Percentiles rank a stretch among this genome's conserved stretches.
Evolutionary conservation across 2,888 invertebrate species (phyloP).

Genomic region (Parnassius smintheus): DNA sequence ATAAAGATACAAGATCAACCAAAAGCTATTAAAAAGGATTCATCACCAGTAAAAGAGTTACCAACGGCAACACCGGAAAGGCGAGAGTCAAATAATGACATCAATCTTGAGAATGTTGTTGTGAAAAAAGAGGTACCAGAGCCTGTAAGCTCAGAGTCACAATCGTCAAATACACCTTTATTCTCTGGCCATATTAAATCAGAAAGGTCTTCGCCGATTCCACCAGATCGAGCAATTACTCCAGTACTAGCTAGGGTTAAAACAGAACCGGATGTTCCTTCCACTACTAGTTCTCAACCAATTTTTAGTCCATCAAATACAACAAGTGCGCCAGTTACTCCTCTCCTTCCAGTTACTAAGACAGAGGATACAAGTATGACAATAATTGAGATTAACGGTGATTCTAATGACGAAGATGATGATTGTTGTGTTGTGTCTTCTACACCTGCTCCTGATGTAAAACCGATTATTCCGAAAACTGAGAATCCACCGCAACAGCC

Average conservation of each 20-base stretch:
- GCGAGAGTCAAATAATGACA: conserved; percentile 44
- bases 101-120: conserved; percentile 50
- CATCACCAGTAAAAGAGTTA: conserved; percentile 28
- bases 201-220: conserved; percentile 60
- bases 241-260: conserved; percentile 61
- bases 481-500: conserved; percentile 51
- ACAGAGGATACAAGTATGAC: conserved; percentile 55
- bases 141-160: conserved; percentile 36
- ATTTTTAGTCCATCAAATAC: conserved; percentile 30
- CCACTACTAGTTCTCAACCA: conserved; percentile 33
- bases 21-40: conserved; percentile 35
- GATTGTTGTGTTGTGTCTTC: conserved; percentile 75
- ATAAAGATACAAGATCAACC: conserved; percentile 40
- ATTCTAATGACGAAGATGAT: conserved; percentile 74
- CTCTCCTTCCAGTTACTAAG: conserved; percentile 61
- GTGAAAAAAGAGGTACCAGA: conserved; percentile 64
- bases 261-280: conserved; percentile 52
- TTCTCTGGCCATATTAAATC: conserved; percentile 65
- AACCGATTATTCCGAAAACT: conserved; percentile 64
- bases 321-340: conserved; percentile 33
- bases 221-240: conserved; percentile 41
- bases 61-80: conserved; percentile 39
- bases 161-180: conserved; percentile 47
- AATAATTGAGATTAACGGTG: conserved; percentile 74
- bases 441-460: conserved; percentile 68